Base-by-base conservation (phyloP, 2,888 invertebrate species). In the Elegia similella region DNA sequence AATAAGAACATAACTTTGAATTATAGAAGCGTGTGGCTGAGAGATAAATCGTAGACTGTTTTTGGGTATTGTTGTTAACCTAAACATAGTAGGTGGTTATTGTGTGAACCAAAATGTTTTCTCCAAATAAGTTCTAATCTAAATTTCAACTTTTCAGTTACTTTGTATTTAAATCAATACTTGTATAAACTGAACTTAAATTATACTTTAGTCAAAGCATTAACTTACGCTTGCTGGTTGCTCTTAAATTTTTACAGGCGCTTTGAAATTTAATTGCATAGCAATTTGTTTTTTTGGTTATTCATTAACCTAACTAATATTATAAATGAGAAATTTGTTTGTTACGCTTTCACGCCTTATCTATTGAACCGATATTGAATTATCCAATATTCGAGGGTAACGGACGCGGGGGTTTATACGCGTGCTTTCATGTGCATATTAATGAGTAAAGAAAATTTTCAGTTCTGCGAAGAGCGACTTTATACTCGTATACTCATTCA, bases 1-100 rank as follows among this genome's bases (percentile, higher is more conserved):
- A 50, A 34, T 30, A 48, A 17, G 46, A 15, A 34, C 38, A 50
- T 50, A 50, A 34, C 15, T 50, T 50, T 50, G 50, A 12, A 15
- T 50, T 34, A 50, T 16, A 34, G 16, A 10, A 13, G 13, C 13
- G 6, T 15, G 12, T 12, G 13, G n/a, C 10, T 38, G 30, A 32
- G 13, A 34, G n/a, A 50, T 50, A 34, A 34, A 34, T 34, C 16
- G 15, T 15, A 15, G 16, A 5, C 13, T 50, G 16, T 38, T 17
- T 50, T 34, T 6, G 34, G 15, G 17, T 5, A 3, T 23, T 23
- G 2, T 23, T 23, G 23, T 23, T 23, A 23, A 23, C 2, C 2
- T 23, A 23, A 23, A 23, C n/a, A n/a, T n/a, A n/a, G n/a, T n/a
- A n/a, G n/a, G n/a, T n/a, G n/a, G n/a, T n/a, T n/a, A n/a, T n/a